These are phyloP conservation scores for Aproaerema taeniolella DNA, from an alignment of 2,888 invertebrate species.

Conservation along the genomic window DNA sequence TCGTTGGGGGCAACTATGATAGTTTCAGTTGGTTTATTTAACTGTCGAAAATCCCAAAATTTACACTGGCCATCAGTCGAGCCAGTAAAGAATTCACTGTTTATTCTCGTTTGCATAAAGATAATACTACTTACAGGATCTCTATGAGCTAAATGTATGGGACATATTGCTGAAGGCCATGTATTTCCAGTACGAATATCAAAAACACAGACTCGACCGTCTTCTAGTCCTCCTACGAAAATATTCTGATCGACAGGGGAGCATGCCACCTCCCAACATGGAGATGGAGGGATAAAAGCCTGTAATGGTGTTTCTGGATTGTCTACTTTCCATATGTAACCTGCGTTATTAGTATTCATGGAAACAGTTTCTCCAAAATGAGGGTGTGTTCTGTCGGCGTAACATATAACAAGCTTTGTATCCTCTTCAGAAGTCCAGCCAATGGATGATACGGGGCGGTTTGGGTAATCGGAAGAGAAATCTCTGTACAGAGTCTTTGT, in stretches of 20 bases:
- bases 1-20: slow-evolving; percentile 76
- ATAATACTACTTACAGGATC: slow-evolving; percentile 74
- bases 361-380: slow-evolving; percentile 15
- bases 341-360: background rate
- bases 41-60: slow-evolving; percentile 82
- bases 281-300: slow-evolving; percentile 32
- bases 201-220: slow-evolving; percentile 73
- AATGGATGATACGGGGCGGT: slow-evolving; percentile 69
- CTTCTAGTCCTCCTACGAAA: slow-evolving; percentile 41
- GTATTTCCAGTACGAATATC: slow-evolving; percentile 84
- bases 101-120: slow-evolving; percentile 76
- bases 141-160: slow-evolving; percentile 41
- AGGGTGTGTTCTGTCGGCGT: slow-evolving; percentile 57
- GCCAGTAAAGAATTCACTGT: slow-evolving; percentile 78
- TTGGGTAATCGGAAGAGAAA: no score
- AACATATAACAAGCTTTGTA: slow-evolving; percentile 79
- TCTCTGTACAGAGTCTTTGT: background rate
- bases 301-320: slow-evolving; percentile 28
- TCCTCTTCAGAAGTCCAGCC: slow-evolving; percentile 82
- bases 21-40: slow-evolving; percentile 74
- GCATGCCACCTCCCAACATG: slow-evolving; percentile 43
- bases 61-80: slow-evolving; percentile 79
- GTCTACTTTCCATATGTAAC: slow-evolving; percentile 81
- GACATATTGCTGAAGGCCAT: slow-evolving; percentile 83
- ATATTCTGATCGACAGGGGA: slow-evolving; percentile 33